phyloP scores from a whole-genome alignment of 2,888 invertebrate species.

The Lasioglossum calceatum region DNA sequence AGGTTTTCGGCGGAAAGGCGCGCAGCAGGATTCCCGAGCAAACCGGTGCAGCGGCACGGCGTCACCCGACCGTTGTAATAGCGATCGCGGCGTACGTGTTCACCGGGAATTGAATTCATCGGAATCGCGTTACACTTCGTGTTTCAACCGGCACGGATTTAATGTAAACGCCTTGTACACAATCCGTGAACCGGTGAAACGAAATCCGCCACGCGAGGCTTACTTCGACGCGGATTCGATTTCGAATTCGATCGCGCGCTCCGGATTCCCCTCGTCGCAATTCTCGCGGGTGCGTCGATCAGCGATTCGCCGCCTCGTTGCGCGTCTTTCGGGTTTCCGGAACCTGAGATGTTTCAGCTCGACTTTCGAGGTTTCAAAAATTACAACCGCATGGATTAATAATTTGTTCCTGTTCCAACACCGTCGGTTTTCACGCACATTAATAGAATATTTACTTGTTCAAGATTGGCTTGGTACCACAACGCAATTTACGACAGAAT shows the following conservation, averaged over 20 bases:
- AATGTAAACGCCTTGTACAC: background rate
- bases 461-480: background rate
- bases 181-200: background rate
- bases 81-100: slow-evolving; percentile 20
- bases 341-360: background rate
- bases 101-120: slow-evolving; percentile 49
- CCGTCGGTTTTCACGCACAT: background rate
- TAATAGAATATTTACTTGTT: background rate
- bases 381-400: background rate
- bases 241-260: background rate
- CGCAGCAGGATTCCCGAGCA: background rate
- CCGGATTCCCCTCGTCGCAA: background rate
- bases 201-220: background rate
- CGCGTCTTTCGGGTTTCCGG: no score
- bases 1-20: slow-evolving; percentile 33
- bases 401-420: no score
- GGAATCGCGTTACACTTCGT: slow-evolving; percentile 22
- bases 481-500: background rate
- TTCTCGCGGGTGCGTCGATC: background rate
- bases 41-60: slow-evolving; percentile 24
- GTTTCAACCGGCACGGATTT: slow-evolving; percentile 6
- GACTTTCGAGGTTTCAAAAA: background rate
- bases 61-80: slow-evolving; percentile 20
- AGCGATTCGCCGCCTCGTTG: background rate
- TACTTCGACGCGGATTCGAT: background rate